Evolutionary conservation across 2,888 invertebrate species (phyloP), one percentile per base, ranked within the genome.

Genomic region (Ectemnius continuus): DNA sequence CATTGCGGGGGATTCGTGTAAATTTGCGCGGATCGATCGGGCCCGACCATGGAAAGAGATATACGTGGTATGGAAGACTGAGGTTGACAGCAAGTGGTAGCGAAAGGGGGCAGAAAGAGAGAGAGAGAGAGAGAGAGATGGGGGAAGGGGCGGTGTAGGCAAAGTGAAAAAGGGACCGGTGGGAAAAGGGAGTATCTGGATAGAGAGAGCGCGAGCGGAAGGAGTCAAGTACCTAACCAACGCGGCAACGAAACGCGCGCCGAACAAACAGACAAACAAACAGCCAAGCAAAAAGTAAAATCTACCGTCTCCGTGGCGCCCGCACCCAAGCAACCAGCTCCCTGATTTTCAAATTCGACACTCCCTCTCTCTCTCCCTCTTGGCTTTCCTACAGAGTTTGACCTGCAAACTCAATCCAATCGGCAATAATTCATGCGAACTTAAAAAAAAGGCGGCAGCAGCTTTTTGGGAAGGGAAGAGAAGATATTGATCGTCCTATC

Each of bases 231-330:
- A 78, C 75, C 81, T 72, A 82, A 82, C 78, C 77, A 68, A 71
- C 70, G 73, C 81, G 80, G 76, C 76, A 80, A 79, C 84, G 85
- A 76, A 81, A 87, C 84, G 82, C 85, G 82, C 83, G 84, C 2
- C 23, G 85, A 85, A 87, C 85, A 86, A 87, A 87, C 87, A 88
- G 86, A 79, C 79, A 78, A 84, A 87, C 85, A 83, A 78, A 23
- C 23, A 23, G 23, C 61, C 82, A 76, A 85, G 81, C 84, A 86
- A 87, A 86, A 85, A 85, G 78, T 78, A n/a, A 61, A 45, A 67
- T 76, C 73, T 83, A 83, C 87, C 87, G 88, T 87, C 88, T 86
- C 74, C 82, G 79, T 83, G 88, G 88, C 88, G 88, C 88, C 87
- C 84, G 79, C 72, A 70, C 76, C 78, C 74, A 77, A 78, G 52